Evolutionary conservation across 1,140 invertebrate species (phyloP).

Genomic region (Leptinotarsa undecemlineata): DNA sequence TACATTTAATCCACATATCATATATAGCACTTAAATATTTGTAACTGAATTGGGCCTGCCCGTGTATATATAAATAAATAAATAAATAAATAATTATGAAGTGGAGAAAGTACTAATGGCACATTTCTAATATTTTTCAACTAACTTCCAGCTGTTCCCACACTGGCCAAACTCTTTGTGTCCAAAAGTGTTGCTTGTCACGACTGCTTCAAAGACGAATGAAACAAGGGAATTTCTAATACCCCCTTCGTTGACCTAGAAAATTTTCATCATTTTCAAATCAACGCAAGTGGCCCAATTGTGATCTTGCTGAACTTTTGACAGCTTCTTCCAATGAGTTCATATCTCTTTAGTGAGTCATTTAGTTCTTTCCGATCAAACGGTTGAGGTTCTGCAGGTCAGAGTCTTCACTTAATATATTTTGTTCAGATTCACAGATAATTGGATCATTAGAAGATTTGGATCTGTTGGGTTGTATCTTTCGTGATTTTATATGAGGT

Average conservation of each 20-base stretch:
- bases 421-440: not conserved
- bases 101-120: constrained; percentile 37
- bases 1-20: too few relatives aligned
- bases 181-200: constrained; percentile 28
- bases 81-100: constrained; percentile 56
- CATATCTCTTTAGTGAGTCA: not conserved
- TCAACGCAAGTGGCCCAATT: constrained; percentile 21
- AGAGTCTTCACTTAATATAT: not conserved
- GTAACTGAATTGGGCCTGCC: too few relatives aligned
- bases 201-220: constrained; percentile 49
- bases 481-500: not conserved
- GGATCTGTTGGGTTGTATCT: not conserved
- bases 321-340: not conserved
- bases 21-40: too few relatives aligned
- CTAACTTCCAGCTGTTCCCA: too few relatives aligned
- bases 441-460: not conserved
- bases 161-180: too few relatives aligned
- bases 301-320: constrained; percentile 18
- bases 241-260: constrained; percentile 19
- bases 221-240: constrained; percentile 25
- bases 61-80: too few relatives aligned
- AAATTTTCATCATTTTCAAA: constrained; percentile 22
- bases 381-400: not conserved
- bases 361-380: not conserved
- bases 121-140: constrained; percentile 23